These are phyloP conservation scores for Noctua comes DNA, from an alignment of 2,888 invertebrate genomes.

Conservation along the genomic window DNA sequence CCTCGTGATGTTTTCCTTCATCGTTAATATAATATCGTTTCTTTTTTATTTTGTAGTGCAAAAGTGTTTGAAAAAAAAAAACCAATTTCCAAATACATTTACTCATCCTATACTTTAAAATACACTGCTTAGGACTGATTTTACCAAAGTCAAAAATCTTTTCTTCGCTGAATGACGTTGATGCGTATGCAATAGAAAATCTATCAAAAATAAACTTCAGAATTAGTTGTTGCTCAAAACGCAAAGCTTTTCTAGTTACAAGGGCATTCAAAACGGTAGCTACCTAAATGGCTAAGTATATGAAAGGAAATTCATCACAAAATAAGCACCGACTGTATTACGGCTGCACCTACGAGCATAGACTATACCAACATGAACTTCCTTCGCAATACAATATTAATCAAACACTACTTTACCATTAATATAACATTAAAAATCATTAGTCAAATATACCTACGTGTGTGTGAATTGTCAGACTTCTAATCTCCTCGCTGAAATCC, in stretches of 20 bases:
- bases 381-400: slow-evolving; percentile 11
- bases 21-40: too few species aligned
- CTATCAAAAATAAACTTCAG: too few species aligned
- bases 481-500: slow-evolving; percentile 13
- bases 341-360: not conserved
- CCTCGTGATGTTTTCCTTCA: not conserved
- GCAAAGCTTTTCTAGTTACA: not conserved
- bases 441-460: slow-evolving; percentile 34
- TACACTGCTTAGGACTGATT: too few species aligned
- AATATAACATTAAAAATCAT: slow-evolving; percentile 32
- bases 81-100: too few species aligned
- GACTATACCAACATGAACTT: not conserved
- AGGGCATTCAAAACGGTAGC: not conserved
- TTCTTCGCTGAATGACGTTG: too few species aligned
- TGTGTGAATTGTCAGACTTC: slow-evolving; percentile 16
- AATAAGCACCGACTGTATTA: not conserved
- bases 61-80: too few species aligned
- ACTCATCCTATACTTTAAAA: too few species aligned
- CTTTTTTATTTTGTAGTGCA: too few species aligned
- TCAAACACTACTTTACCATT: slow-evolving; percentile 19
- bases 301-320: not conserved
- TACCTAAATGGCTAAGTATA: not conserved
- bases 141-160: too few species aligned
- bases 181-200: too few species aligned
- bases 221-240: too few species aligned